A percentile compares a stretch with the other conserved stretches of the same genome.
Evolutionary conservation across 53 echinoderm and acorn worm species (phyloP).

Genomic region (Zoroaster sp.): DNA sequence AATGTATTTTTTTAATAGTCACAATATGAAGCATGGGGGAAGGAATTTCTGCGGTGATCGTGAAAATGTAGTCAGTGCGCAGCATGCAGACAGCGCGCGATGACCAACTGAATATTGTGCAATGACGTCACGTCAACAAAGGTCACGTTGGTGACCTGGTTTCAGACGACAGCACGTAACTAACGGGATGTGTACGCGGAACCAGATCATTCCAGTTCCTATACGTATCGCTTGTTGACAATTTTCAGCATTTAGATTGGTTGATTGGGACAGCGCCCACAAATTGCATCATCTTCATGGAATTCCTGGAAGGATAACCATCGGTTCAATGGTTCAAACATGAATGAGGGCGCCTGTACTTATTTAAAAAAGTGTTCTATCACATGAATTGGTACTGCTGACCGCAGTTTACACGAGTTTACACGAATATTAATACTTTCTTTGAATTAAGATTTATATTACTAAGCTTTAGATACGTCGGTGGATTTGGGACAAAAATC

Average conservation of each 20-base stretch:
- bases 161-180: background rate
- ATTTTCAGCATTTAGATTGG: conserved; percentile 27
- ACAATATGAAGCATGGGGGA: no score
- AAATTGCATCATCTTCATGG: conserved; percentile 53
- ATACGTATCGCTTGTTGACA: conserved; percentile 21
- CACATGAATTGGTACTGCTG: no score
- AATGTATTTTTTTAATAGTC: no score
- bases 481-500: no score
- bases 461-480: no score
- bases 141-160: background rate
- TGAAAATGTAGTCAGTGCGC: background rate
- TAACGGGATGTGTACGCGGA: background rate
- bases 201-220: conserved; percentile 12
- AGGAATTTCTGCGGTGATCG: background rate
- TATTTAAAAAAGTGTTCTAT: no score
- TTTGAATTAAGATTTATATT: no score
- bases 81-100: background rate
- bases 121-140: background rate
- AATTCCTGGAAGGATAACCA: no score
- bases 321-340: no score
- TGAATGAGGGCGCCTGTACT: no score
- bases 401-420: no score
- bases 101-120: background rate
- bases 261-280: conserved; percentile 42
- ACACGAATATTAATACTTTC: no score